Conservation (phyloP, 2,113 vertebrate genomes). For the Gasterosteus aculeatus region DNA sequence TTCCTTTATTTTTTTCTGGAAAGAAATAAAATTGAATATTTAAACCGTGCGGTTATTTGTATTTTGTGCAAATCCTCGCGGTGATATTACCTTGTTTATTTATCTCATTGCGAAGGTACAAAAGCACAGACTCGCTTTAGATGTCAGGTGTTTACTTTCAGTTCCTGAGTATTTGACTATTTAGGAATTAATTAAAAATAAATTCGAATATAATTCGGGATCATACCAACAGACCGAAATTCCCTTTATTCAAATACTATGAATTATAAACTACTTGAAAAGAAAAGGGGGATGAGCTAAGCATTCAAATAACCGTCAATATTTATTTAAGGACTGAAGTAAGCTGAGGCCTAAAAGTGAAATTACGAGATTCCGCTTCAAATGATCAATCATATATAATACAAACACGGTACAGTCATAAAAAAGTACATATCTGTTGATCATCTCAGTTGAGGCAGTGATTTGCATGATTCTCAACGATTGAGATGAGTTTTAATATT, state of each 20-base stretch:
- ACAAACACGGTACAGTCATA: background rate
- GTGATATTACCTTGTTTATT: background rate
- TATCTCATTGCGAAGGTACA: background rate
- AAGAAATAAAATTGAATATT: conserved; percentile 78
- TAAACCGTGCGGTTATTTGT: conserved; percentile 58
- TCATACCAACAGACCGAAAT: background rate
- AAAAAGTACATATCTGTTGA: background rate
- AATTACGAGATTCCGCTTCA: background rate
- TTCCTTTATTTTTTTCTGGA: conserved; percentile 68
- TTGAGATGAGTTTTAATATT: background rate
- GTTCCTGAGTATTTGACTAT: background rate
- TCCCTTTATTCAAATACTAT: background rate
- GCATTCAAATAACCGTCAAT: background rate
- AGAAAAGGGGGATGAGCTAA: too few species aligned
- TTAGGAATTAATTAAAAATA: background rate
- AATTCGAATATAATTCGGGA: background rate
- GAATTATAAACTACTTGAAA: background rate
- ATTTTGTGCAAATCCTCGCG: conserved; percentile 43
- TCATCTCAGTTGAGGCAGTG: background rate
- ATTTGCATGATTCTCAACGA: background rate
- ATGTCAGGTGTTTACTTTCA: background rate
- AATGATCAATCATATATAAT: conserved; percentile 2
- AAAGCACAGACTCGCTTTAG: background rate
- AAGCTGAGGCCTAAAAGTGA: background rate
- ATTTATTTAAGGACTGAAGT: background rate